Percentiles rank a stretch among this genome's conserved stretches.
Evolutionary conservation across 2,113 vertebrate species (phyloP).

Genomic region (Sebastes fasciatus): DNA sequence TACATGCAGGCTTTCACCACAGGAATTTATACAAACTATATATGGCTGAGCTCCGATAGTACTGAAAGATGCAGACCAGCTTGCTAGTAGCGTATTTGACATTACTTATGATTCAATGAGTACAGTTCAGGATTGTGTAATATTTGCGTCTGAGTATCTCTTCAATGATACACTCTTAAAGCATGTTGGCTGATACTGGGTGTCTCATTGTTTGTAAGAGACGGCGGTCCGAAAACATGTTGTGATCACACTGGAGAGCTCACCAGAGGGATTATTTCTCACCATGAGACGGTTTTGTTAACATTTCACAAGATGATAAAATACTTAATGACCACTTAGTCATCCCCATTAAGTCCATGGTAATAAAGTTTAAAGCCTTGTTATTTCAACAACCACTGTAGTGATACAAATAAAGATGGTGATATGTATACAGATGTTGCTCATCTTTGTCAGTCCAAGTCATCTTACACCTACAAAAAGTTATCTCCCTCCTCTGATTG

Average conservation of each 20-base stretch:
- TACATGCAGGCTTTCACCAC: constrained; percentile 52
- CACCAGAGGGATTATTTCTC: constrained; percentile 16
- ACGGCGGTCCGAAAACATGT: constrained; percentile 13
- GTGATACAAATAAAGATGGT: neutral
- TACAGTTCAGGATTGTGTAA: neutral
- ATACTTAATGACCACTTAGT: constrained; percentile 14
- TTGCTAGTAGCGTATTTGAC: constrained; percentile 14
- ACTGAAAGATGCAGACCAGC: neutral
- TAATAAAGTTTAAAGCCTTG: constrained; percentile 30
- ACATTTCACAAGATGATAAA: constrained; percentile 5
- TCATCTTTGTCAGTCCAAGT: neutral
- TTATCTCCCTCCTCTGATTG: neutral
- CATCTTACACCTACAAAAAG: constrained; percentile 10
- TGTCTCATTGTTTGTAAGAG: constrained; percentile 19
- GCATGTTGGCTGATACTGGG: neutral
- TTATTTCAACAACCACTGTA: constrained; percentile 16
- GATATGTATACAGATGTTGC: constrained; percentile 14
- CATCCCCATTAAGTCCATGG: neutral
- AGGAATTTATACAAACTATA: constrained; percentile 50
- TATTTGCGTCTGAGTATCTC: neutral
- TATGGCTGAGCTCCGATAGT: constrained; percentile 20
- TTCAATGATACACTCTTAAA: neutral
- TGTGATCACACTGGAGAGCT: neutral
- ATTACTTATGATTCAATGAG: constrained; percentile 18
- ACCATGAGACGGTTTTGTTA: constrained; percentile 17